phyloP scores from a whole-genome alignment of 1,140 invertebrate genomes.

The Holotrichia oblita region DNA sequence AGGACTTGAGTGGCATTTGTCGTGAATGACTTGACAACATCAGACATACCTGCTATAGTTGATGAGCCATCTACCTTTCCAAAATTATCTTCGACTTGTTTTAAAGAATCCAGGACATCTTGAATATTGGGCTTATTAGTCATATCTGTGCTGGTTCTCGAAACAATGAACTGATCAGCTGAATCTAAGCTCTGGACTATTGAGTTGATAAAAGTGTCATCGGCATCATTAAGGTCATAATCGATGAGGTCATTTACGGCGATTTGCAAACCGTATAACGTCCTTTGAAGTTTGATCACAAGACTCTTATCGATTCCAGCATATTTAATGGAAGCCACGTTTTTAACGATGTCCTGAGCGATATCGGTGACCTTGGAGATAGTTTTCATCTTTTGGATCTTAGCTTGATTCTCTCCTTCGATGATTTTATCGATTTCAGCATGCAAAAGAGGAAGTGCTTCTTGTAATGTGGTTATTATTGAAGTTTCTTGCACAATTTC shows the following conservation, averaged over 20 bases:
- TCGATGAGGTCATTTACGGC: slow-evolving; percentile 56
- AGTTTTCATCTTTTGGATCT: slow-evolving; percentile 10
- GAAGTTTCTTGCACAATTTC: not conserved
- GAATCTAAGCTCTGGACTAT: slow-evolving; percentile 49
- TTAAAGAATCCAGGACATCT: not conserved
- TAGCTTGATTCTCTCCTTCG: not conserved
- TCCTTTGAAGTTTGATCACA: slow-evolving; percentile 53
- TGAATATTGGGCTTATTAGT: not conserved
- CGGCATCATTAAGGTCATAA: slow-evolving; percentile 47
- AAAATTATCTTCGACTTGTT: not conserved
- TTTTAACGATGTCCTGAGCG: slow-evolving; percentile 47
- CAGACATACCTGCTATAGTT: slow-evolving; percentile 46
- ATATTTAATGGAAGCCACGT: slow-evolving; percentile 54
- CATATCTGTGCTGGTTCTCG: slow-evolving; percentile 17
- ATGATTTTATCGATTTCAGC: slow-evolving; percentile 19
- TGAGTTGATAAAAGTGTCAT: slow-evolving; percentile 51
- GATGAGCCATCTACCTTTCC: slow-evolving; percentile 45
- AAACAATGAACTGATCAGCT: slow-evolving; percentile 48
- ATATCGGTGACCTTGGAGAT: slow-evolving; percentile 31
- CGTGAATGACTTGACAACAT: not conserved
- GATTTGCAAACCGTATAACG: slow-evolving; percentile 54
- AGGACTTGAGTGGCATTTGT: not conserved
- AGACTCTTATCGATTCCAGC: slow-evolving; percentile 47
- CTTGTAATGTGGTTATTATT: not conserved
- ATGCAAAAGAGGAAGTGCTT: not conserved